These are phyloP conservation scores for Pemphigus obesinymphae DNA, from an alignment of 1,140 invertebrate species.

Conservation along the genomic window DNA sequence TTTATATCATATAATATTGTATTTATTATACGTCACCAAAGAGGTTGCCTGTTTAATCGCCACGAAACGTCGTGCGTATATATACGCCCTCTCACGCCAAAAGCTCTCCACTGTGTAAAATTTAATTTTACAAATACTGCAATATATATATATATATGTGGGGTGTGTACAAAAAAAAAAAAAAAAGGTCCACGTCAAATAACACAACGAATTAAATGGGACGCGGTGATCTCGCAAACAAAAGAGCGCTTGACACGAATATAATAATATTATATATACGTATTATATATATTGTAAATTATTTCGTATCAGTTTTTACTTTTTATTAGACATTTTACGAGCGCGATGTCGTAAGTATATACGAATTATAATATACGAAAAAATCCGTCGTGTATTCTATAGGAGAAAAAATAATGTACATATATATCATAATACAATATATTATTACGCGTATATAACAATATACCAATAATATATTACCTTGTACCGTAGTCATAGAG, in stretches of 20 bases:
- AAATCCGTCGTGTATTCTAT: too few species aligned
- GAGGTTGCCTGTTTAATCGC: neutral
- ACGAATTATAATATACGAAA: too few species aligned
- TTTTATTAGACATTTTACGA: neutral
- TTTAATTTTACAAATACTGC: neutral
- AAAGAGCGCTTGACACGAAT: neutral
- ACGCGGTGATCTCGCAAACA: neutral
- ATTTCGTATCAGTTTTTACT: neutral
- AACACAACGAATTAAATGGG: neutral
- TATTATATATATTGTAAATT: neutral
- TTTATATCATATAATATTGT: neutral
- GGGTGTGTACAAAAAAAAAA: neutral
- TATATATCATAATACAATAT: too few species aligned
- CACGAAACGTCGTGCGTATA: too few species aligned
- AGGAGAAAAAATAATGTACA: too few species aligned
- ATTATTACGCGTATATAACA: neutral
- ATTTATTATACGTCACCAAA: neutral
- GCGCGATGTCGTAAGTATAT: too few species aligned
- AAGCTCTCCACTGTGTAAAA: neutral
- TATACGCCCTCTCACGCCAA: neutral
- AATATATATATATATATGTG: neutral
- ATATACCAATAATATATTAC: too few species aligned
- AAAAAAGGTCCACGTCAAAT: neutral
- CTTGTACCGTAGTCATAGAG: slow-evolving; percentile 36
- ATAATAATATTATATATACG: neutral